Evolutionary conservation across 2,888 invertebrate species (phyloP).

Genomic region (Andrena dorsata): DNA sequence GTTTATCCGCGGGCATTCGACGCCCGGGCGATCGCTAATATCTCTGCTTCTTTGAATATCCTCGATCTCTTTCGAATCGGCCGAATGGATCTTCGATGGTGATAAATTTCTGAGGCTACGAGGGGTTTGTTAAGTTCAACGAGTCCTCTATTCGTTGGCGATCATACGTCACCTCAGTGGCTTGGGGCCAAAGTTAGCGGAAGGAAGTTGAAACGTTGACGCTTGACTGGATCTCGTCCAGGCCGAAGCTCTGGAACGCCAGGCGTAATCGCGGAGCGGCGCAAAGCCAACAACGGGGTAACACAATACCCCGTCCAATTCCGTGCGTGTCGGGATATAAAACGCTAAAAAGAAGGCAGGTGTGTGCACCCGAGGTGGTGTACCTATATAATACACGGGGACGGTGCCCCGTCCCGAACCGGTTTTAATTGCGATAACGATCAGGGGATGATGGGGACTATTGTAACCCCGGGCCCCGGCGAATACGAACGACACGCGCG

Average conservation of each 20-base stretch:
- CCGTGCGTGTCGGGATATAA: neutral
- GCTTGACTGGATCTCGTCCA: neutral
- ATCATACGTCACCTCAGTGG: no score
- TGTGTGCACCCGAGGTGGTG: neutral
- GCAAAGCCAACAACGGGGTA: slow-evolving; percentile 4
- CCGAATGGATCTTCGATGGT: no score
- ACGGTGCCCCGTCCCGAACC: slow-evolving; percentile 40
- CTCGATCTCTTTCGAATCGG: neutral
- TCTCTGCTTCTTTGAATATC: neutral
- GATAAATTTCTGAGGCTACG: no score
- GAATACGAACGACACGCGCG: slow-evolving; percentile 61
- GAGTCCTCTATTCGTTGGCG: no score
- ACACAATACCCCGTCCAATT: slow-evolving; percentile 27
- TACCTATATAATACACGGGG: slow-evolving; percentile 6
- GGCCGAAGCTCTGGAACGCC: neutral
- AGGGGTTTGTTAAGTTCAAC: no score
- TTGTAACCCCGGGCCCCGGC: slow-evolving; percentile 53
- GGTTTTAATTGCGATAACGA: slow-evolving; percentile 69
- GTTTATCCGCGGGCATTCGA: neutral
- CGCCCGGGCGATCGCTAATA: neutral
- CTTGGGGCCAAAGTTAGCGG: no score
- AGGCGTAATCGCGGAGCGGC: neutral
- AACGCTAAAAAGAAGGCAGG: neutral
- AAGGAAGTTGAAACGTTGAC: neutral
- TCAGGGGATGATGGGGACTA: slow-evolving; percentile 60